These are phyloP conservation scores for Drosophila mimetica DNA, from an alignment of 2,888 invertebrate genomes.

Conservation along the genomic window DNA sequence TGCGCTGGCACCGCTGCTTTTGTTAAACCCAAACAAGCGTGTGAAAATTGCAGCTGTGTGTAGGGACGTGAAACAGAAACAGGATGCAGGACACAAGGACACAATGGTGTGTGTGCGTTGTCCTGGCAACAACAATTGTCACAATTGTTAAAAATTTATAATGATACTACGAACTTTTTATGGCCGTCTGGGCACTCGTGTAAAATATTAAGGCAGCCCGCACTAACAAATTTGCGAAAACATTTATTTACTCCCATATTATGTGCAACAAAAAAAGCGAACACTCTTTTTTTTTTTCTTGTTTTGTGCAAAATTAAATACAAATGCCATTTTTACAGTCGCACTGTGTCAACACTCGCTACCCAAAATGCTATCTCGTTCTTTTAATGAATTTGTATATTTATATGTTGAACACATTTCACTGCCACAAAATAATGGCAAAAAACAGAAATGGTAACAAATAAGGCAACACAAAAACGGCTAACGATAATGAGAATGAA, in stretches of 20 bases:
- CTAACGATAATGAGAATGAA: conserved; percentile 3
- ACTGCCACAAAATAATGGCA: conserved; percentile 38
- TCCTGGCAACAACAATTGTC: conserved; percentile 73
- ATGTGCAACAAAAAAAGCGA: conserved; percentile 36
- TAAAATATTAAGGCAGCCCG: conserved; percentile 64
- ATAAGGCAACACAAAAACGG: conserved; percentile 17
- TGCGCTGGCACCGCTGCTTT: conserved; percentile 23
- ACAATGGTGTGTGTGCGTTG: conserved; percentile 16
- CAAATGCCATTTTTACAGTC: conserved; percentile 16
- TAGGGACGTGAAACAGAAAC: conserved; percentile 28
- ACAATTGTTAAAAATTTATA: conserved; percentile 80
- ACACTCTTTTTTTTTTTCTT: conserved; percentile 1
- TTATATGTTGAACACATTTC: conserved; percentile 63
- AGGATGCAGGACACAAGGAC: conserved; percentile 48
- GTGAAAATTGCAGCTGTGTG: conserved; percentile 74
- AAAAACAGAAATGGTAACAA: conserved; percentile 9
- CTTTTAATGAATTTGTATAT: conserved; percentile 65
- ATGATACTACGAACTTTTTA: conserved; percentile 69
- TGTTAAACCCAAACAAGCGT: conserved; percentile 72
- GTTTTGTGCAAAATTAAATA: conserved; percentile 26
- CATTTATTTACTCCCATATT: conserved; percentile 64
- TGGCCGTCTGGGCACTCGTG: conserved; percentile 61
- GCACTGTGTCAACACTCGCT: conserved; percentile 21
- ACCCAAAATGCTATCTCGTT: conserved; percentile 2
- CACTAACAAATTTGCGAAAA: conserved; percentile 49